Conservation (phyloP, 2,888 invertebrate species). For the Rhingia campestris region DNA sequence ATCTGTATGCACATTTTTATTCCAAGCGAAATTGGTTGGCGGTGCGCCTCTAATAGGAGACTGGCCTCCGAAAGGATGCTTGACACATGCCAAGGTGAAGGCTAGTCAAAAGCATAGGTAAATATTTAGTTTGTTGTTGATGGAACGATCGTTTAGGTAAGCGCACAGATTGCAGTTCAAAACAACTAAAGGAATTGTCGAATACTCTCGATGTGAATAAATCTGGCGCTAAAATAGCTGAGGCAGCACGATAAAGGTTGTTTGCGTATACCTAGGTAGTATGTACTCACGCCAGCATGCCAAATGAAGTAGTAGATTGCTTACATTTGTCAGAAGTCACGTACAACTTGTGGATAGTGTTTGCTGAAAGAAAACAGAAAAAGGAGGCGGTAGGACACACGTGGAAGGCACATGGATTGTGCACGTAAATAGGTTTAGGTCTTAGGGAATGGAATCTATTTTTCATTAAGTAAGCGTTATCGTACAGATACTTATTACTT, state of each 20-base stretch:
- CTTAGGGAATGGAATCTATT: no score
- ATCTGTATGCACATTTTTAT: constrained; percentile 47
- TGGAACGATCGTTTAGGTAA: constrained; percentile 8
- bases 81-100: constrained; percentile 66
- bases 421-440: no score
- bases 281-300: constrained; percentile 38
- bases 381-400: constrained; percentile 29
- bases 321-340: constrained; percentile 45
- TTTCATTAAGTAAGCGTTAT: no score
- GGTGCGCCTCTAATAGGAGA: constrained; percentile 11
- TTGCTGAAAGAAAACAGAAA: constrained; percentile 5
- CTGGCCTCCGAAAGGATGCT: constrained; percentile 46
- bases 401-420: constrained; percentile 32
- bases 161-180: constrained; percentile 34
- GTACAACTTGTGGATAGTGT: constrained; percentile 12
- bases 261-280: no score
- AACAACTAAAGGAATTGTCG: constrained; percentile 8
- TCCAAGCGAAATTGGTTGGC: neutral
- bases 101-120: constrained; percentile 49
- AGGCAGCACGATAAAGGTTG: constrained; percentile 9
- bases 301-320: constrained; percentile 22
- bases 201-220: constrained; percentile 52
- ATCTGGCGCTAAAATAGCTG: constrained; percentile 54
- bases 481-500: no score
- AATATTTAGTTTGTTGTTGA: constrained; percentile 40